Base-by-base conservation (phyloP, 2,888 invertebrate genomes). In the Hypsopygia costalis region DNA sequence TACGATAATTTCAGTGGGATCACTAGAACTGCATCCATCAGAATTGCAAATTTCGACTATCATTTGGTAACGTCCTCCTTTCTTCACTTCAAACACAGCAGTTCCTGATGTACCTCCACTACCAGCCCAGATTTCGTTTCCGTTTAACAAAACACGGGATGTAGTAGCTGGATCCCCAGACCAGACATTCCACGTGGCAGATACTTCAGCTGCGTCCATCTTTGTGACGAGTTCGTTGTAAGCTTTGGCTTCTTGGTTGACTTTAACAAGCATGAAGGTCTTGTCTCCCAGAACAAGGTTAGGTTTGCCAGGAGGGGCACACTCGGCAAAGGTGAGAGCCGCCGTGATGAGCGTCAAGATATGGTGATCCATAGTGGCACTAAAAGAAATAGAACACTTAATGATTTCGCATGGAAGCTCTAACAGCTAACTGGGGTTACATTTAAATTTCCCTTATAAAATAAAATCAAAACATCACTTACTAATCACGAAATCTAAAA, bases 131-230 rank as follows among this genome's bases (percentile, higher is more conserved):
- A 74, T 68, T 46, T 86, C 80, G 32, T 83, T 65, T 2, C 71
- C 85, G 34, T 79, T 68, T 2, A 88, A 55, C 5, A 85, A 63
- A 0, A 88, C 75, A 36, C 70, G 69, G 7, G 86, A 64, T 21
- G 69, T 76, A 1, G 76, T 67, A 0, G 88, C 87, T 22, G 78
- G 62, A 45, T 87, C 87, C 0, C 88, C 88, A 3, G 85, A 74
- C 88, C 88, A 88, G 11, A 81, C 80, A 57, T 87, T 86, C 88
- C 88, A 88, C 3, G 76, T 81, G n/a, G 88, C 81, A 0, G 85
- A 60, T 6, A 88, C 87, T 25, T 87, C 87, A 1, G 88, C 88
- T 0, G 77, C 74, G 11, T 88, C 88, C 10, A 58, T 69, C 41
- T 71, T 70, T 1, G 59, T 81, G 11, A 88, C 88, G 27, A 88